Evolutionary conservation across 1,140 invertebrate genomes (phyloP).

Genomic region (Diachasma alloeum): DNA sequence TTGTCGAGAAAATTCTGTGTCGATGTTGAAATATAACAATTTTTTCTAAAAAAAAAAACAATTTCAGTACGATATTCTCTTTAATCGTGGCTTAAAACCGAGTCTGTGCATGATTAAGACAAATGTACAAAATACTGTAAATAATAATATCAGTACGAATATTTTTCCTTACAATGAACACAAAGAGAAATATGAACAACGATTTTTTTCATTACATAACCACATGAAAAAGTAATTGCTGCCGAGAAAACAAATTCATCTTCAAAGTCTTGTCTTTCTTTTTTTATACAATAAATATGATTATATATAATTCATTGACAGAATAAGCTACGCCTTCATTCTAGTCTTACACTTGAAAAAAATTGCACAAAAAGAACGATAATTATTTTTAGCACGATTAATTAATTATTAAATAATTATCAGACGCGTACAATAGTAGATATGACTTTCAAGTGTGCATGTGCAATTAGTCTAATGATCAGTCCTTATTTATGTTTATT

Average conservation of each 20-base stretch:
- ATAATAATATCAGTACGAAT: constrained; percentile 14
- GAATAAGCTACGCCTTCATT: neutral
- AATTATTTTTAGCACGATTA: neutral
- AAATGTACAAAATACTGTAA: constrained; percentile 18
- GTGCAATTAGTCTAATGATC: neutral
- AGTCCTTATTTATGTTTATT: neutral
- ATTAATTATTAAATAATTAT: neutral
- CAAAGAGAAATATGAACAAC: constrained; percentile 8
- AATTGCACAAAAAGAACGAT: neutral
- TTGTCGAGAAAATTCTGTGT: too few species aligned
- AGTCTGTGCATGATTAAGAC: neutral
- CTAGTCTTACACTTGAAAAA: neutral
- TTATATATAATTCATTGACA: neutral
- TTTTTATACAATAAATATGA: neutral
- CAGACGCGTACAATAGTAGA: neutral
- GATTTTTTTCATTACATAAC: neutral
- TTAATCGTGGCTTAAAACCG: neutral
- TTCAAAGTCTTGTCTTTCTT: neutral
- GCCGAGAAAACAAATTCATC: neutral
- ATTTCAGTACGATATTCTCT: neutral
- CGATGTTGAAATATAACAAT: too few species aligned
- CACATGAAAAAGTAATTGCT: neutral
- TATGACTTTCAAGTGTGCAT: neutral
- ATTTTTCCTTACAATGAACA: neutral
- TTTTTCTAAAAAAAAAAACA: neutral